These are phyloP conservation scores for Brachionus angularis DNA, from an alignment of 1,140 invertebrate genomes.

Conservation along the genomic window DNA sequence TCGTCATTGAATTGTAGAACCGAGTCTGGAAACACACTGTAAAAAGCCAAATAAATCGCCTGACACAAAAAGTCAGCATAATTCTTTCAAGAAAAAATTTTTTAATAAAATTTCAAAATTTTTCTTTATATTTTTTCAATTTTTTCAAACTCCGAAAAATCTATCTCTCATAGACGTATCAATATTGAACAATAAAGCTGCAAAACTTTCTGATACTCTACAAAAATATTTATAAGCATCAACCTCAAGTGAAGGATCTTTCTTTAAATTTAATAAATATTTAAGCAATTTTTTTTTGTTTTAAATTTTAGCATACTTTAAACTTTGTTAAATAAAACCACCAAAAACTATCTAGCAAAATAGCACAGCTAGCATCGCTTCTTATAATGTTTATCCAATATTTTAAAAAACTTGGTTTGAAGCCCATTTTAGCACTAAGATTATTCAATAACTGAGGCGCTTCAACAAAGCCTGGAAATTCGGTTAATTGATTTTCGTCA, in stretches of 20 bases:
- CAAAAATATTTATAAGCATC: conserved; percentile 36
- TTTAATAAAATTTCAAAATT: background rate
- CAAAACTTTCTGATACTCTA: conserved; percentile 34
- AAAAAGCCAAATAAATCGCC: conserved; percentile 38
- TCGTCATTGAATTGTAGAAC: conserved; percentile 5
- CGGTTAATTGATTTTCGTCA: conserved; percentile 30
- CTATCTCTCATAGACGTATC: conserved; percentile 10
- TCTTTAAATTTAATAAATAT: conserved; percentile 13
- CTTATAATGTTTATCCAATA: conserved; percentile 26
- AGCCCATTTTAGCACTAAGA: conserved; percentile 33
- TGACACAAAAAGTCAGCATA: conserved; percentile 31
- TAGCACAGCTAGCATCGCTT: conserved; percentile 20
- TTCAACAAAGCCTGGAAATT: conserved; percentile 27
- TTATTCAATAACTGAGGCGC: conserved; percentile 30
- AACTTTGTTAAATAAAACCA: conserved; percentile 38
- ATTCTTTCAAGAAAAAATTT: background rate
- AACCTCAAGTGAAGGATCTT: background rate
- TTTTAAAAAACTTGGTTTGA: conserved; percentile 34
- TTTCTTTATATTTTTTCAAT: background rate
- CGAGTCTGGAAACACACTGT: conserved; percentile 24
- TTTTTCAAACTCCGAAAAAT: conserved; percentile 22
- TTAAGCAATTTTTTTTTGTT: too few relatives aligned
- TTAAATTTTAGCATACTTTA: conserved; percentile 3
- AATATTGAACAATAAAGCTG: conserved; percentile 15
- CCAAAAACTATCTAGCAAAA: conserved; percentile 36